A percentile compares a stretch with the other conserved stretches of the same genome.
phyloP scores from a whole-genome alignment of 2,797 vertebrate species.

The Sebastes iracundus region DNA sequence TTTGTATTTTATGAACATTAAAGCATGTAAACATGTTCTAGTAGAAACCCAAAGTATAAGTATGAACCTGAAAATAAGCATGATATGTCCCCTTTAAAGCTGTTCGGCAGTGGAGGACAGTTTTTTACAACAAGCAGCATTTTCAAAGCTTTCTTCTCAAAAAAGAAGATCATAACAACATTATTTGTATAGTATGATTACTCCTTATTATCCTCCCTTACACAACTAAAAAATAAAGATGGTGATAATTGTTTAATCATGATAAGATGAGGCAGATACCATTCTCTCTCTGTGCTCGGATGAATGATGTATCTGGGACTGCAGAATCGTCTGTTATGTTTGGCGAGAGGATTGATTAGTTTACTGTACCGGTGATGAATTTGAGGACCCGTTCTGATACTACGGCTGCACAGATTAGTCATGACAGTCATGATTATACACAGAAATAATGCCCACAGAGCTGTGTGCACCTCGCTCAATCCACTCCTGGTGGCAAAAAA shows the following conservation, averaged over 20 bases:
- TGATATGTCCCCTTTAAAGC: not conserved
- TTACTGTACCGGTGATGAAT: conserved; percentile 29
- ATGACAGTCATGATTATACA: conserved; percentile 53
- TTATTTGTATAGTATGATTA: not conserved
- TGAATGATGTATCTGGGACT: not conserved
- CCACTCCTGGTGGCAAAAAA: conserved; percentile 56
- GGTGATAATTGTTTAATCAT: not conserved
- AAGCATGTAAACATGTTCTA: not conserved
- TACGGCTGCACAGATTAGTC: conserved; percentile 37
- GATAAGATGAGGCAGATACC: not conserved
- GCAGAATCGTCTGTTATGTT: not conserved
- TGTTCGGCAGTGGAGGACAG: not conserved
- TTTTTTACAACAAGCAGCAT: not conserved
- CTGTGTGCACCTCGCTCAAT: conserved; percentile 54
- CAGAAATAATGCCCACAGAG: conserved; percentile 40
- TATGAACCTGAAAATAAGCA: not conserved
- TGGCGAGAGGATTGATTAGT: not conserved
- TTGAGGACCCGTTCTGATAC: conserved; percentile 19
- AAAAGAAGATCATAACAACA: not conserved
- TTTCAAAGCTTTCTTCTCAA: not conserved
- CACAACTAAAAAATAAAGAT: not conserved
- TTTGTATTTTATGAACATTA: not conserved
- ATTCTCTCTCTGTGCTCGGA: not conserved
- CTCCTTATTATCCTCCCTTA: not conserved
- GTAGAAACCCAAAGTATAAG: not conserved